Conservation (phyloP, 2,797 vertebrate genomes). For the Furcifer pardalis region DNA sequence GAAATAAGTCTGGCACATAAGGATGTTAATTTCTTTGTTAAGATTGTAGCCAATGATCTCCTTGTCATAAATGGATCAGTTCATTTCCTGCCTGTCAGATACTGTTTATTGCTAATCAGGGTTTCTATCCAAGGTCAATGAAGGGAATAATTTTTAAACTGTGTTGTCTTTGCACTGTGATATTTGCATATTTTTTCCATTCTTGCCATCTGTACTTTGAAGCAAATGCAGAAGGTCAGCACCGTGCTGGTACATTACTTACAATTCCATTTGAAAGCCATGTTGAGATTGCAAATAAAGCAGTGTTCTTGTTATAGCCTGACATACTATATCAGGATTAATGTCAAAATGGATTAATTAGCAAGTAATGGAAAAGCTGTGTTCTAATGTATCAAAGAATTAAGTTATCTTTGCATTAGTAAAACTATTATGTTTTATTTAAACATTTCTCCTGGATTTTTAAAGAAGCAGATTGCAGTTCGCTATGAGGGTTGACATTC, state of each 20-base stretch:
- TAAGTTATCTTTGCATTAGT: neutral
- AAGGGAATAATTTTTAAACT: constrained; percentile 18
- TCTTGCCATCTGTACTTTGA: constrained; percentile 5
- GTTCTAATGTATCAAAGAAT: neutral
- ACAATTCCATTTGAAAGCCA: constrained; percentile 1
- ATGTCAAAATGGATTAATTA: constrained; percentile 8
- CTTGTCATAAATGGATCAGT: neutral
- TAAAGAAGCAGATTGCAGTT: neutral
- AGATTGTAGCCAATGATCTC: neutral
- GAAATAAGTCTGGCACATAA: neutral
- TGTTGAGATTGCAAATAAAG: neutral
- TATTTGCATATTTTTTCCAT: constrained; percentile 9
- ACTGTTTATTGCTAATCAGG: neutral
- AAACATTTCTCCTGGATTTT: neutral
- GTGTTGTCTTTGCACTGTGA: constrained; percentile 9
- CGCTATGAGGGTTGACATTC: neutral
- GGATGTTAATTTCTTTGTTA: neutral
- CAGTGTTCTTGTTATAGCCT: neutral
- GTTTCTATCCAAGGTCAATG: constrained; percentile 6
- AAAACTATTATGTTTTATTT: neutral
- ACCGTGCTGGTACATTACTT: neutral
- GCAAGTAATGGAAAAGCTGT: neutral
- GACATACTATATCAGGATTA: neutral
- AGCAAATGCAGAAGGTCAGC: neutral
- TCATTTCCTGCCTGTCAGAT: neutral